Conservation (phyloP, 2,113 vertebrate genomes). For the Malurus melanocephalus region DNA sequence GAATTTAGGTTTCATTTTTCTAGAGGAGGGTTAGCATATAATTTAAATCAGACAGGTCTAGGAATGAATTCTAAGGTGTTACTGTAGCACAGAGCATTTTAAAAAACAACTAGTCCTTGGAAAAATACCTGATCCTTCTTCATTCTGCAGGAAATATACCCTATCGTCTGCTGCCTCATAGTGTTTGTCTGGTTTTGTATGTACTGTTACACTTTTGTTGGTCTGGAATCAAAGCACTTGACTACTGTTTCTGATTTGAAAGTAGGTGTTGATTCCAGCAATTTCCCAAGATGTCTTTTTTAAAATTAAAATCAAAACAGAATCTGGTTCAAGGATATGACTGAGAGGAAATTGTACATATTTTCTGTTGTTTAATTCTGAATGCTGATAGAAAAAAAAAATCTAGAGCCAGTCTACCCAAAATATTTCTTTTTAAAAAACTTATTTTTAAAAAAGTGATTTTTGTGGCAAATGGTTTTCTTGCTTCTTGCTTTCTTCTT, state of each 20-base stretch:
- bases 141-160: neutral
- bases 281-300: neutral
- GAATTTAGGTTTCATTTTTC: neutral
- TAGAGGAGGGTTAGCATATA: neutral
- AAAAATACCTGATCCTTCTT: neutral
- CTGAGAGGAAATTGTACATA: neutral
- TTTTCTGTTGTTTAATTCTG: neutral
- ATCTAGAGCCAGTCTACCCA: neutral
- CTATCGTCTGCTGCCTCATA: constrained; percentile 21
- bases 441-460: neutral
- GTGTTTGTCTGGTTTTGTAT: neutral
- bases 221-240: neutral
- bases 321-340: neutral
- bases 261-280: neutral
- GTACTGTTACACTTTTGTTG: neutral
- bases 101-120: neutral
- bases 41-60: neutral
- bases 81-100: neutral
- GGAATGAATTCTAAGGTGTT: neutral
- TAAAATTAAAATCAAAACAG: neutral
- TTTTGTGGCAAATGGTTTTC: neutral
- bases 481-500: neutral
- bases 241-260: neutral
- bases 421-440: neutral
- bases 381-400: neutral